Evolutionary conservation across 1,140 invertebrate species (phyloP), one percentile per base, ranked within the genome.

Genomic region (Cherax destructor): DNA sequence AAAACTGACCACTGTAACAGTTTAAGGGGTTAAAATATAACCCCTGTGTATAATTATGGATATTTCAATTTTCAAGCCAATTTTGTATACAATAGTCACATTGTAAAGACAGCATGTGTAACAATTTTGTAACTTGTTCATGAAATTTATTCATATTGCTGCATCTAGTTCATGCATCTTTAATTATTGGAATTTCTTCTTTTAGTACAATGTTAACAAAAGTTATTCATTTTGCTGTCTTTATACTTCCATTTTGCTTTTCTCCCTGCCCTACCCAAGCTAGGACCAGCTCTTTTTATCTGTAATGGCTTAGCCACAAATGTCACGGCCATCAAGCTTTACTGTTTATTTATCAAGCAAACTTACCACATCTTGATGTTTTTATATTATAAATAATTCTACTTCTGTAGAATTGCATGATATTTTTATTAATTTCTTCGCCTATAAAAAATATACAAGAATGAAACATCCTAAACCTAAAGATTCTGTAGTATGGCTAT

Each of bases 241-340:
- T 79, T 11, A 24, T 41, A 11, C 41, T 41, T 80, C 56, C 16
- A 30, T 84, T n/a, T n/a, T n/a, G 77, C 21, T 80, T 79, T 87
- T 50, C 49, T 77, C 59, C 59, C 52, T 78, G 18, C 47, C 56
- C 49, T 52, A 79, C 59, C 72, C 86, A 21, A 85, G 83, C 88
- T 91, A 72, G 88, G 88, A 91, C 88, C 88, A 72, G 88, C 88
- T 91, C 88, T 79, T 30, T 78, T 91, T 77, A 84, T 78, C 61
- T 65, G 49, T 78, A 65, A 72, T 85, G 84, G 59, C 83, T 65
- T 85, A 52, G 56, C 74, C 79, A 72, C 50, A 83, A 59, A 78
- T 88, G 61, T 74, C 21, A 81, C 59, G 72, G 61, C 78, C 30
- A 88, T 50, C 47, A 88, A 59, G 72, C 47, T 69, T 80, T 79